Evolutionary conservation across 2,113 vertebrate species (phyloP), one percentile per base, ranked within the genome.

Genomic region (Neotoma lepida): DNA sequence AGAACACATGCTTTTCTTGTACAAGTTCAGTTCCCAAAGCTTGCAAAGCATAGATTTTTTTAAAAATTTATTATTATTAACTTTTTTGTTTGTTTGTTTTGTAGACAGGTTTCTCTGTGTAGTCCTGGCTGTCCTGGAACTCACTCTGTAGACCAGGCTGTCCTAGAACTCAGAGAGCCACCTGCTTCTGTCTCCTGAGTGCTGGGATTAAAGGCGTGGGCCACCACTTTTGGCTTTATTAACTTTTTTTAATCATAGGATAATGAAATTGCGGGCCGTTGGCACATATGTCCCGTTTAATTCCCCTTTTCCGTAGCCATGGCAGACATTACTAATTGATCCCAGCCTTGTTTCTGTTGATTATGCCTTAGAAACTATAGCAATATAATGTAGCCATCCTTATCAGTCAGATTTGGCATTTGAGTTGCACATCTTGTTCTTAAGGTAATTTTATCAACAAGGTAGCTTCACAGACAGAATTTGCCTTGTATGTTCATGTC

Each of bases 301-400:
- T 49, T 76, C 44, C 22, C 28, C 70, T 56, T 7, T 74, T 41
- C 15, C 0, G 3, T 30, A 46, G 28, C 18, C 20, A 0, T 6
- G 70, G n/a, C 89, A 91, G 74, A 56, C 87, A 33, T 84, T 28
- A 39, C 63, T 84, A 33, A 64, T 51, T 28, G 85, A 94, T 73
- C 63, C 87, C 68, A 58, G 86, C 33, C 24, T 66, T 76, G 30
- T 54, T 63, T 80, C 58, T n/a, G 46, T 39, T 39, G 9, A 61
- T 4, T 64, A 5, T 3, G 46, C 56, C 46, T 68, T 73, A 54
- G 73, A 90, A 66, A 63, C 15, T 24, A 41, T 14, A 86, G 77
- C 76, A 35, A 61, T 6, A 4, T 26, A 56, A 6, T 41, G 7
- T 22, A 63, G 39, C 24, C 17, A 2, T 26, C 54, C 12, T 73